Evolutionary conservation across 2,888 invertebrate genomes (phyloP), one percentile per base, ranked within the genome.

Genomic region (Plagodis dolabraria): DNA sequence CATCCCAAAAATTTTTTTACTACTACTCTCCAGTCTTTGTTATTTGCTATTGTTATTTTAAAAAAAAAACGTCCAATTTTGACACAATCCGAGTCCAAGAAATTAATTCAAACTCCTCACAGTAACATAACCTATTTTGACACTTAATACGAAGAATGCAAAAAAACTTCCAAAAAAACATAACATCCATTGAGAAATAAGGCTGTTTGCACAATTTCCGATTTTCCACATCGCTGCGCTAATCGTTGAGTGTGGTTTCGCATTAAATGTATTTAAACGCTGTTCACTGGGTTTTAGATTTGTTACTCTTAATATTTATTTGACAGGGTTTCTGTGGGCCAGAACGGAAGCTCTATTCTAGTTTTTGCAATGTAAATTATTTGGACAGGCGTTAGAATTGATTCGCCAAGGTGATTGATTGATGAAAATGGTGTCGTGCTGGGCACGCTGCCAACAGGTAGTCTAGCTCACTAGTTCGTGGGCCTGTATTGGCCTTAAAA

Each of bases 171-270:
- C 22, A 22, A 22, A 22, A 22, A 22, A 22, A 22, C 22, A 22
- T 22, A 22, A 22, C 22, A 22, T 22, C 22, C 47, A 63, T 68
- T 60, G 46, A 64, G 42, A 33, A 50, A 33, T 38, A 40, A 60
- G 68, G 70, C 60, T 64, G 70, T 67, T 64, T 65, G 70, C 70
- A 67, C 70, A 70, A 70, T 70, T 70, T 62, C 53, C 68, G 49
- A 70, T 70, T 68, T 67, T 63, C 60, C 65, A 49, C 60, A 9
- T 33, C 51, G 55, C n/a, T 48, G 57, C 60, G 47, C 52, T 7
- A 51, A 46, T 51, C 49, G 53, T 11, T 35, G 33, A 47, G 58
- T 59, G 61, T 65, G 66, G 62, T 55, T 56, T 63, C 62, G 43
- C 53, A 44, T 40, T 48, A 53, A 68, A 64, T 55, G 59, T 61